phyloP scores from a whole-genome alignment of 2,797 vertebrate genomes.

The Sebastes iracundus region DNA sequence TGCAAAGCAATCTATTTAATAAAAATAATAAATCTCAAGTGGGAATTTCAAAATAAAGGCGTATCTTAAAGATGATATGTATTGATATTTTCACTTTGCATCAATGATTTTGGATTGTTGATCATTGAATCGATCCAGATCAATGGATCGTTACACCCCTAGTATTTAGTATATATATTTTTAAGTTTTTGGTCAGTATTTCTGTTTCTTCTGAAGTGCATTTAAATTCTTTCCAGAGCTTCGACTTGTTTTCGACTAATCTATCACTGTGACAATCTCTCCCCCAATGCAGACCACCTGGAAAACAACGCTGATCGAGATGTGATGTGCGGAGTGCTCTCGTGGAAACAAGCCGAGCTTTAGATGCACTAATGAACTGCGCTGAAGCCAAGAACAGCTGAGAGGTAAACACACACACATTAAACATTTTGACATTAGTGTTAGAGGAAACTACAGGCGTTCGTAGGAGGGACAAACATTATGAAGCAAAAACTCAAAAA shows the following conservation, averaged over 20 bases:
- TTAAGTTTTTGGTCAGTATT: background rate
- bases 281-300: background rate
- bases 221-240: background rate
- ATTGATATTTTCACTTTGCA: too few species aligned
- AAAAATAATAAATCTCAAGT: too few species aligned
- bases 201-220: background rate
- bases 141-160: too few species aligned
- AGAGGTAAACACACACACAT: background rate
- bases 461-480: background rate
- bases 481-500: background rate
- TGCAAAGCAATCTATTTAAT: too few species aligned
- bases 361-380: background rate
- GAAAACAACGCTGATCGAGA: background rate
- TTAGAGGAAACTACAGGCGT: background rate
- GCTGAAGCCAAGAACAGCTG: background rate
- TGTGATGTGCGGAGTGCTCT: background rate
- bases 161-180: too few species aligned
- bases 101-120: too few species aligned
- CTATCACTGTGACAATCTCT: constrained; percentile 23
- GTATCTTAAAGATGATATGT: too few species aligned
- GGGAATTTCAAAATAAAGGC: too few species aligned
- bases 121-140: too few species aligned
- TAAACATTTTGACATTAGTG: background rate
- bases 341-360: background rate
- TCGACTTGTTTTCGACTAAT: background rate